Evolutionary conservation across 2,113 vertebrate genomes (phyloP), one percentile per base, ranked within the genome.

Genomic region (Pteruthius melanotis): DNA sequence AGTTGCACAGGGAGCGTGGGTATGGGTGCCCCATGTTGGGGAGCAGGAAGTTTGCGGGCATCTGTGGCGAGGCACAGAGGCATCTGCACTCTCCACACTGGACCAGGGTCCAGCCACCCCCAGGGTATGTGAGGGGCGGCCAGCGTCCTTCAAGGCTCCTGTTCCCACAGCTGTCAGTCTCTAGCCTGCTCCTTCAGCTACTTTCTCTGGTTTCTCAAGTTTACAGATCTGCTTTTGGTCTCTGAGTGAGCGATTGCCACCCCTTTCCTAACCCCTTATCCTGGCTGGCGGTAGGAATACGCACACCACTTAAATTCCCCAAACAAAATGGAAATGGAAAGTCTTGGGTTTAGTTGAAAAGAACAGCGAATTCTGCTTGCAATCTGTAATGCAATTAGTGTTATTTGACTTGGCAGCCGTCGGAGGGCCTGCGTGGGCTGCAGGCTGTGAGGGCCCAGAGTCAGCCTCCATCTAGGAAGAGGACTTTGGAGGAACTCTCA

Each of bases 371-470:
- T 98, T 97, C 98, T 97, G 97, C 93, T 98, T 72, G 69, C 97
- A 98, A 98, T 98, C 97, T 97, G 98, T 97, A 97, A 98, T 97
- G 98, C 97, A 98, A 98, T 98, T 98, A 98, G 91, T 40, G 76
- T 97, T 98, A 98, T 97, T 98, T 97, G 97, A 97, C 97, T 97
- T 98, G 98, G 97, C 93, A 89, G 83, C 96, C 81, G 89, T 98
- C 74, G 19, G 93, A 97, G 97, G 96, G 96, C 97, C 96, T 95
- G 94, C 80, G 97, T 95, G 97, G 97, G 96, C 97, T 88, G 97
- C 96, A 77, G 77, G 95, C 61, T 80, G 93, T 44, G 33, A 97
- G 94, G 39, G 70, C 95, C 94, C 39, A 59, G 89, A 91, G 61
- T 69, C 89, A 60, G 80, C 74, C 91, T 95, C 79, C 40, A 64